These are phyloP conservation scores for Tethea ocularis DNA, from an alignment of 2,888 invertebrate species.

Conservation along the genomic window DNA sequence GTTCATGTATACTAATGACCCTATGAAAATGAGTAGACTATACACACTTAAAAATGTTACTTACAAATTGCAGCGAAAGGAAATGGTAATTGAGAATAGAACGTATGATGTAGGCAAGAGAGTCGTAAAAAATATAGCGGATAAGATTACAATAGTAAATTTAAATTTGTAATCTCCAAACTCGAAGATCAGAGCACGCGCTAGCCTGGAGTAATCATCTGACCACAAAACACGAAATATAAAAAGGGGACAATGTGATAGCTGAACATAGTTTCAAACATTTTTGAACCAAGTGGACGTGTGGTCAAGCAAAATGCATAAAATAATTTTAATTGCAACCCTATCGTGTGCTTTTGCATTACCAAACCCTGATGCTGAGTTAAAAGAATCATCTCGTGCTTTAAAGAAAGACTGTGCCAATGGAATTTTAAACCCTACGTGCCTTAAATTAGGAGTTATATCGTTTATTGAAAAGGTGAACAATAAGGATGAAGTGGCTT, in stretches of 20 bases:
- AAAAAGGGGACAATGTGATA: conserved; percentile 56
- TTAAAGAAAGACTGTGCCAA: conserved; percentile 55
- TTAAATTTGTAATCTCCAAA: conserved; percentile 22
- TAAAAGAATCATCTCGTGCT: conserved; percentile 37
- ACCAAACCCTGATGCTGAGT: conserved; percentile 47
- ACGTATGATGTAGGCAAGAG: conserved; percentile 23
- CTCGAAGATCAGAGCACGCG: conserved; percentile 47
- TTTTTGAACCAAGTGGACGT: conserved; percentile 44
- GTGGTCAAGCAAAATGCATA: conserved; percentile 49
- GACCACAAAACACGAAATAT: conserved; percentile 66
- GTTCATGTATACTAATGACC: conserved; percentile 45
- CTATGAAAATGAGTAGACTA: conserved; percentile 47
- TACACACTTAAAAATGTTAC: conserved; percentile 32
- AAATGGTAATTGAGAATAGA: conserved; percentile 26
- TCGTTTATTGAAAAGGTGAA: conserved; percentile 54
- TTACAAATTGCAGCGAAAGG: conserved; percentile 14
- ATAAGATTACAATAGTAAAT: conserved; percentile 22
- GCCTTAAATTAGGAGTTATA: conserved; percentile 59
- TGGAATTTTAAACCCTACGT: conserved; percentile 55
- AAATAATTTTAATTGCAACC: conserved; percentile 35
- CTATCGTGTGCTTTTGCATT: conserved; percentile 44
- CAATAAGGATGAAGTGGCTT: conserved; percentile 52
- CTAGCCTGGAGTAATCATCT: conserved; percentile 57
- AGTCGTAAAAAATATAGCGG: conserved; percentile 9
- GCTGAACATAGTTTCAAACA: conserved; percentile 47